Evolutionary conservation across 2,888 invertebrate species (phyloP).

Genomic region (Tribolium freemani): DNA sequence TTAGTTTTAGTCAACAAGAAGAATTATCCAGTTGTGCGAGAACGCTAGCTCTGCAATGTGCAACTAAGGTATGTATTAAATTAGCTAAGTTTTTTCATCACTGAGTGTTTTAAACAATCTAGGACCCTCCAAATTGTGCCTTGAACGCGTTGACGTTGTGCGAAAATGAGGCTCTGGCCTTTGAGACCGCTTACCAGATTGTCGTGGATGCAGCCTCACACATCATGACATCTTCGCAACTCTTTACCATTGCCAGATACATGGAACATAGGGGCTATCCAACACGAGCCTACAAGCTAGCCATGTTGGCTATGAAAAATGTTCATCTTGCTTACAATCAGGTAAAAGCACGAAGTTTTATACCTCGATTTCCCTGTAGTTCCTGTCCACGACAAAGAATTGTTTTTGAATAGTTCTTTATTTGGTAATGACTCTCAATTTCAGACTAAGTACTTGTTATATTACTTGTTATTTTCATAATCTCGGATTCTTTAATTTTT

Average conservation of each 20-base stretch:
- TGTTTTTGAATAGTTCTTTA: no score
- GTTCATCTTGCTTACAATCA: slow-evolving; percentile 88
- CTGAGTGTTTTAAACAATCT: not conserved
- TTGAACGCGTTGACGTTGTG: slow-evolving; percentile 86
- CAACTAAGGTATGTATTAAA: slow-evolving; percentile 75
- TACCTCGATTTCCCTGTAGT: not conserved
- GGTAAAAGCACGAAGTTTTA: slow-evolving; percentile 64
- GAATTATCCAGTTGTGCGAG: slow-evolving; percentile 84
- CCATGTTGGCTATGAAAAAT: slow-evolving; percentile 86
- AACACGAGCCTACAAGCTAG: slow-evolving; percentile 85
- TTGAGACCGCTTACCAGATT: slow-evolving; percentile 88
- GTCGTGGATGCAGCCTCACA: slow-evolving; percentile 85
- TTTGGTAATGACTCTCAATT: no score
- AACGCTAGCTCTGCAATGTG: slow-evolving; percentile 85
- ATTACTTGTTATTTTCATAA: not conserved
- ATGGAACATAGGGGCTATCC: slow-evolving; percentile 90
- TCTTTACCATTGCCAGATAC: slow-evolving; percentile 88
- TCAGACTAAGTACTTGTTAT: no score
- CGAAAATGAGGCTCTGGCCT: slow-evolving; percentile 86
- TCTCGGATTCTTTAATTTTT: slow-evolving; percentile 46
- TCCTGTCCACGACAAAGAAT: not conserved
- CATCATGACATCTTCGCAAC: slow-evolving; percentile 84
- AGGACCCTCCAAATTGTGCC: slow-evolving; percentile 90
- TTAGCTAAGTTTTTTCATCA: not conserved
- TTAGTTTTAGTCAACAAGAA: slow-evolving; percentile 83